Base-by-base conservation (phyloP, 2,888 invertebrate genomes). In the Malthinus seriepunctatus region DNA sequence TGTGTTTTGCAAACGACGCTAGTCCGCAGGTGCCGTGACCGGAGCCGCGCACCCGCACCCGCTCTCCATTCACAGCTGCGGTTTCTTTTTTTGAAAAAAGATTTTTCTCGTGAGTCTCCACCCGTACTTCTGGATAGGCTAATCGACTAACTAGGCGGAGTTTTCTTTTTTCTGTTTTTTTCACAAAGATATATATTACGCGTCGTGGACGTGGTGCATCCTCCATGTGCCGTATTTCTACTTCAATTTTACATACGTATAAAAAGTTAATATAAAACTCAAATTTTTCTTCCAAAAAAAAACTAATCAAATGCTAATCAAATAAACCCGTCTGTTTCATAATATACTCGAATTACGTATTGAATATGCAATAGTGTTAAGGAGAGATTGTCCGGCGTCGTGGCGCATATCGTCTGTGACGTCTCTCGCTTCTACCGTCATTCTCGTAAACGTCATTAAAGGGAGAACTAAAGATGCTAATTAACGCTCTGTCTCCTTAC, bases 41-140 rank as follows among this genome's bases (percentile, higher is more conserved):
- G 77, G 80, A 74, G 76, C 79, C 71, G 78, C 80, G 79, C 75
- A 70, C 70, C 71, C 68, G 71, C 74, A 70, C 72, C 39, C 76
- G 71, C 69, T 73, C 76, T 73, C 77, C 76, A 76, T 72, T 77
- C 78, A 73, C 75, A 74, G 74, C 75, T 78, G 78, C 73, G 78
- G 77, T 78, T 78, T 76, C 72, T 71, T 73, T 73, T 73, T 72
- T 70, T 62, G 60, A 69, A 78, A 79, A 78, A 78, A 77, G 76
- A 78, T 79, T 79, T 79, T 79, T 79, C 78, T 77, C 71, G 67
- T 70, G 74, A 79, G 79, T 79, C 79, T 79, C 79, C 79, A 78
- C 79, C 79, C 78, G 77, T 71, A 70, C 68, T 69, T 67, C 65
- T 69, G 75, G 76, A 79, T 79, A 78, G 79, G 78, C 78, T 77